phyloP scores from a whole-genome alignment of 2,797 vertebrate genomes.

The Molossus alvarezi region DNA sequence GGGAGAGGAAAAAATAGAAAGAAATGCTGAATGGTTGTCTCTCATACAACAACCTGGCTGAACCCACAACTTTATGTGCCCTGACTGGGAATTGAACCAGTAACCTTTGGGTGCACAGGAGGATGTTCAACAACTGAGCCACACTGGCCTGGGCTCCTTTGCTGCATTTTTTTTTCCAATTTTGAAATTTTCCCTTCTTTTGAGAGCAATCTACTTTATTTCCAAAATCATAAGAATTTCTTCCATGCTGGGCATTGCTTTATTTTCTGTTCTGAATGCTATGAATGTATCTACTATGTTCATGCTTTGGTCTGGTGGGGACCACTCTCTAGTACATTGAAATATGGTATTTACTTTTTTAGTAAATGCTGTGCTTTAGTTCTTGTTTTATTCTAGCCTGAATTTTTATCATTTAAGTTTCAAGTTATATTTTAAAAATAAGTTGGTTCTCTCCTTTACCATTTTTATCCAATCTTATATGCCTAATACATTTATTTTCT shows the following conservation, averaged over 20 bases:
- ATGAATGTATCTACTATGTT: background rate
- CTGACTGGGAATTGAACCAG: background rate
- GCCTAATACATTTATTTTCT: background rate
- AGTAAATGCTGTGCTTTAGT: slow-evolving; percentile 18
- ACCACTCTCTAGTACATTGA: background rate
- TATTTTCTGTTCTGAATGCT: slow-evolving; percentile 23
- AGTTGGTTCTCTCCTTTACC: background rate
- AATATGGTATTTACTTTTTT: slow-evolving; percentile 16
- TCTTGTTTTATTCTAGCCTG: slow-evolving; percentile 18
- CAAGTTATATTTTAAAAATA: slow-evolving; percentile 16
- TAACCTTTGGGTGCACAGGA: background rate
- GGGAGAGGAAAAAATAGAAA: background rate
- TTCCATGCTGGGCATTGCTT: background rate
- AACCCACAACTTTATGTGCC: background rate
- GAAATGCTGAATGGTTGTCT: background rate
- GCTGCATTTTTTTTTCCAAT: background rate
- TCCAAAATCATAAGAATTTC: slow-evolving; percentile 51
- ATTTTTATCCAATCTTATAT: background rate
- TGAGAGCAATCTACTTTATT: slow-evolving; percentile 8
- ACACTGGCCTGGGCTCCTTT: background rate
- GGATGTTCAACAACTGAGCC: background rate
- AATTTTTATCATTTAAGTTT: slow-evolving; percentile 43
- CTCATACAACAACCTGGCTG: background rate
- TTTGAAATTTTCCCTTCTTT: slow-evolving; percentile 48
- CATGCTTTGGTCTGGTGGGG: background rate